Evolutionary conservation across 2,113 vertebrate genomes (phyloP).

Genomic region (Gambusia holbrooki): DNA sequence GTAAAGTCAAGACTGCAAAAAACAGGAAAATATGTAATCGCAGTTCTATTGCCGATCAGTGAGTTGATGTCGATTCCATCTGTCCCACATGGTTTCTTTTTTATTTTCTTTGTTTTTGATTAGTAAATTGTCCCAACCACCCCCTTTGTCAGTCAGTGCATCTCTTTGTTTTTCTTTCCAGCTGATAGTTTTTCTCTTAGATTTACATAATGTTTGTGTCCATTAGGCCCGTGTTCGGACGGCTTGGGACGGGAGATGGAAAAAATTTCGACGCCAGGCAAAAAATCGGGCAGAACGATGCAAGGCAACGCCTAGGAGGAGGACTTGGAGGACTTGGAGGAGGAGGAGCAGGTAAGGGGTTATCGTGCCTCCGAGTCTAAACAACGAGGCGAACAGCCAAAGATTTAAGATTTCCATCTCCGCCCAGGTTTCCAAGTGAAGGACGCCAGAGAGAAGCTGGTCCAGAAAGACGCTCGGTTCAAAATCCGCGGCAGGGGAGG

Average conservation of each 20-base stretch:
- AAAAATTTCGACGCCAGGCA: constrained; percentile 91
- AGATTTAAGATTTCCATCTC: background rate
- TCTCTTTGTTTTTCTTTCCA: too few relatives aligned
- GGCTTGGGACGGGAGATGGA: constrained; percentile 71
- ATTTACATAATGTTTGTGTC: background rate
- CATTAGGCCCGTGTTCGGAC: constrained; percentile 62
- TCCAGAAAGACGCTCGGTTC: constrained; percentile 93
- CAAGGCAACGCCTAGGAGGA: constrained; percentile 86
- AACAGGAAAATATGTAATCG: too few relatives aligned
- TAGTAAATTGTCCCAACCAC: too few relatives aligned
- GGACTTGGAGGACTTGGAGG: constrained; percentile 38
- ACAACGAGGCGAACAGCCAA: background rate
- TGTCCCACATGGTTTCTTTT: background rate
- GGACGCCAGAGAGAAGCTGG: constrained; percentile 92
- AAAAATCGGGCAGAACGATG: constrained; percentile 90
- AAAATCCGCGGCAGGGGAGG: constrained; percentile 87
- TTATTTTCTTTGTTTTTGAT: background rate
- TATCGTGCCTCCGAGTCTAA: background rate
- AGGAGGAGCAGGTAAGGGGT: constrained; percentile 57
- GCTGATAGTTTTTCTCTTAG: background rate
- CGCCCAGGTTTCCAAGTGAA: constrained; percentile 79
- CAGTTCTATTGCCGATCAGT: too few relatives aligned
- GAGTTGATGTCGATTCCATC: too few relatives aligned
- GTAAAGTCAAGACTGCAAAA: too few relatives aligned
- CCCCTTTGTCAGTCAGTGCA: too few relatives aligned